Base-by-base conservation (phyloP, 2,888 invertebrate genomes). In the Ctena decussata region DNA sequence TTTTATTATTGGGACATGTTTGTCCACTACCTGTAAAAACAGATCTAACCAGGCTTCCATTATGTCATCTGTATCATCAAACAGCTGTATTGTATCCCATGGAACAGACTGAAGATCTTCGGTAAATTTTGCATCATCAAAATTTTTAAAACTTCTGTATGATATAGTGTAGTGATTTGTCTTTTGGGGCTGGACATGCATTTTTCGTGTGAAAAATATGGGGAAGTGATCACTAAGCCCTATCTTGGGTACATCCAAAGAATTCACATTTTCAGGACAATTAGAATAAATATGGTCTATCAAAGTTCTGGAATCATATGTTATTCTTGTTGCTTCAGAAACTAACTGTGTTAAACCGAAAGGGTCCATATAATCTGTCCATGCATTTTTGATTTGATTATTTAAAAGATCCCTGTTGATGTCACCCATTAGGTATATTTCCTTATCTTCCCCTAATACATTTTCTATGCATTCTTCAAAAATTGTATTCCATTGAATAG, bases 171-270 rank as follows among this genome's bases (percentile, higher is more conserved):
- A 53, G 21, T 53, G 53, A 53, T n/a, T n/a, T n/a, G 18, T 21
- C 21, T 53, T 15, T 8, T 15, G 53, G 53, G 53, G 21, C n/a
- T 53, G 8, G 21, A n/a, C n/a, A 53, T 53, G 53, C 53, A 53
- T 53, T 53, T 53, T 53, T 53, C 53, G 53, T 53, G 53, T 53
- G 53, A 53, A n/a, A n/a, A 53, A 53, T 53, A 53, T 53, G 21
- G 53, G 53, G 53, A 53, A 44, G 44, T 44, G 44, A 18, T 44
- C 44, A 44, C 44, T 44, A 12, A 44, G 44, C 44, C 44, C 44
- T 44, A 44, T 44, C 44, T 44, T 44, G 18, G 44, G 44, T 44
- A 44, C 53, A 21, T 53, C n/a, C 5, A 53, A 5, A 53, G 53
- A 53, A 53, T 53, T 53, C 18, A 53, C 53, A 44, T 44, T 44